These are phyloP conservation scores for Drosophila siamana DNA, from an alignment of 2,888 invertebrate genomes.

Conservation along the genomic window DNA sequence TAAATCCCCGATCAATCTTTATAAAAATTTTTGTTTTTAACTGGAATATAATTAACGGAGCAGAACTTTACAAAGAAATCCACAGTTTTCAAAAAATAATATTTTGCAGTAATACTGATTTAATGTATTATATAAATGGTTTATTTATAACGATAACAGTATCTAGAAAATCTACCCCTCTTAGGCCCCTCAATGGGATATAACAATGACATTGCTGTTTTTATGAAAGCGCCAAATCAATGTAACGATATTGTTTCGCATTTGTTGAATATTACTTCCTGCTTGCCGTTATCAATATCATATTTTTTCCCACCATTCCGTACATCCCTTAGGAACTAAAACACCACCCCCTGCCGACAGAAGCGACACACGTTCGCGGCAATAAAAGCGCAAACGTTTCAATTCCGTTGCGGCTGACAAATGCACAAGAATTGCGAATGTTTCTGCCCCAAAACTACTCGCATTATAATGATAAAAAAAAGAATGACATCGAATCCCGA, in stretches of 20 bases:
- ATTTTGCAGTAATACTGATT: no score
- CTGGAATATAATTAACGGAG: no score
- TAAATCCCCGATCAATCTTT: no score
- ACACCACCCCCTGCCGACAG: constrained; percentile 29
- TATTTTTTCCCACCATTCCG: constrained; percentile 67
- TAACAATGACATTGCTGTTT: constrained; percentile 11
- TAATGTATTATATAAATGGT: not conserved
- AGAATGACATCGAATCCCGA: constrained; percentile 1
- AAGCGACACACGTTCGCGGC: constrained; percentile 69
- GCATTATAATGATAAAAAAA: constrained; percentile 80
- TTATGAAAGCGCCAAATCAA: constrained; percentile 41
- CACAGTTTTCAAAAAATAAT: no score
- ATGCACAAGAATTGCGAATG: constrained; percentile 75
- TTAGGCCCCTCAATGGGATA: constrained; percentile 1
- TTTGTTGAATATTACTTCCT: constrained; percentile 75
- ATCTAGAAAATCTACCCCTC: not conserved
- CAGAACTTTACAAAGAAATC: no score
- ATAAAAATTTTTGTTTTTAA: no score
- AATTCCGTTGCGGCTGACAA: constrained; percentile 84
- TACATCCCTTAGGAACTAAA: constrained; percentile 15
- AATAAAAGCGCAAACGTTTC: constrained; percentile 79
- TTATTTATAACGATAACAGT: not conserved
- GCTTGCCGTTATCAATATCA: constrained; percentile 58
- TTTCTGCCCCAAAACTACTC: constrained; percentile 66
- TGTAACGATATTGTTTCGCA: constrained; percentile 59